Base-by-base conservation (phyloP, 2,113 vertebrate species). In the Laterallus jamaicensis region DNA sequence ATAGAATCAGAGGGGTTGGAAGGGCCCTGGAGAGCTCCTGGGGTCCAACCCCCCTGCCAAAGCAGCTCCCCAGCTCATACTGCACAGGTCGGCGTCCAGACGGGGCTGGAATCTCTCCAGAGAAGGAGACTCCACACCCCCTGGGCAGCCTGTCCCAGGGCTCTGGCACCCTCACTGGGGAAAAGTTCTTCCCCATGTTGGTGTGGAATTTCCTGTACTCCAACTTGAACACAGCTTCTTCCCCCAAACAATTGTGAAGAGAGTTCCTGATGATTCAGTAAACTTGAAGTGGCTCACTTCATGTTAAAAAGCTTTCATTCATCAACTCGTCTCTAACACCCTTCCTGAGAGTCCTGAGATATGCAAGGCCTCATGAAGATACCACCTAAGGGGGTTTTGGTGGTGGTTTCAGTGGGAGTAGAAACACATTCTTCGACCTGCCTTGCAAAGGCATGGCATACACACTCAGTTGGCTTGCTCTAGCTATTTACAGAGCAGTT, bases 401-500 rank as follows among this genome's bases (percentile, higher is more conserved):
- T 20, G 82, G 47, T 32, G 10, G 31, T 74, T 87, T 81, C 52
- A 39, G 84, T 24, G 37, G 60, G 50, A 96, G 40, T 11, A 96
- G 68, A 95, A 97, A 87, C 83, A 88, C 63, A 40, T 56, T 90
- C 29, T 19, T 92, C 87, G 92, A 93, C 32, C 12, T 92, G 89
- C 70, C 26, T 91, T 35, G 42, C 83, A 93, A 95, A 54, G 24
- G 91, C 73, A 82, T 62, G 32, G 50, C 80, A 86, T 18, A 26
- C 37, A 91, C 92, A 49, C 47, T 70, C 80, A 64, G 79, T 60
- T 93, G 73, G 68, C 49, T 92, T 83, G 12, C 37, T 88, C 55
- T 59, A 80, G 67, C 75, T 97, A 95, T 96, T 98, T 96, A 84
- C 82, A 89, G 95, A 96, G 40, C 35, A 74, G 80, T 93, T 91